Conservation (phyloP, 2,113 vertebrate genomes). For the Notarius quadriscutis region DNA sequence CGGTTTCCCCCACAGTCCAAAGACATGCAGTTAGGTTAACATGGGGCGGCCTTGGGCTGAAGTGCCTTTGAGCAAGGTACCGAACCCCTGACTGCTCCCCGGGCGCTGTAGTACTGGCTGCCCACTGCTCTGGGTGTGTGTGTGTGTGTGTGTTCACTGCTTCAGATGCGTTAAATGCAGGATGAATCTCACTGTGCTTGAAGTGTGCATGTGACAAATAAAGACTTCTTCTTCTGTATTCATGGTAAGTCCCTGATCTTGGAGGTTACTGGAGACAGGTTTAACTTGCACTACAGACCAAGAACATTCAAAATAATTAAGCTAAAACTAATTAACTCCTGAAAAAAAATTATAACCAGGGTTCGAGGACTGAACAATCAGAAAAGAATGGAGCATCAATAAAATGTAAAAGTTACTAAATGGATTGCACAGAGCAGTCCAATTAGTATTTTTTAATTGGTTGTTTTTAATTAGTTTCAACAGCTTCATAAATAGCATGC, state of each 20-base stretch:
- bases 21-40: too few species aligned
- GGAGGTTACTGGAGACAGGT: background rate
- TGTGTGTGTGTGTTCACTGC: too few species aligned
- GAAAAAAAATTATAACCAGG: background rate
- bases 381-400: background rate
- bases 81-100: too few species aligned
- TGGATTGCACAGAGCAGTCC: background rate
- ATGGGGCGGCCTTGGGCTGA: too few species aligned
- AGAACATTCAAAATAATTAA: background rate
- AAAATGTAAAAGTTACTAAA: background rate
- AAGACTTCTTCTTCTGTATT: background rate
- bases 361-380: background rate
- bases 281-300: background rate
- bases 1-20: too few species aligned
- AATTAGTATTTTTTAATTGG: background rate
- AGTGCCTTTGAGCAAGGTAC: too few species aligned
- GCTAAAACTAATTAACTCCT: background rate
- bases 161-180: too few species aligned
- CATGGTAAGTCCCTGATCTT: background rate
- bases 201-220: too few species aligned
- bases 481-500: background rate
- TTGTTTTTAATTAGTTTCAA: slow-evolving; percentile 1
- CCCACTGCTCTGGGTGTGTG: too few species aligned
- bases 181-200: too few species aligned
- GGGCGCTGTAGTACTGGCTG: too few species aligned